Percentiles rank a stretch among this genome's conserved stretches.
phyloP scores from a whole-genome alignment of 2,797 vertebrate species.

The Aeoliscus strigatus region DNA sequence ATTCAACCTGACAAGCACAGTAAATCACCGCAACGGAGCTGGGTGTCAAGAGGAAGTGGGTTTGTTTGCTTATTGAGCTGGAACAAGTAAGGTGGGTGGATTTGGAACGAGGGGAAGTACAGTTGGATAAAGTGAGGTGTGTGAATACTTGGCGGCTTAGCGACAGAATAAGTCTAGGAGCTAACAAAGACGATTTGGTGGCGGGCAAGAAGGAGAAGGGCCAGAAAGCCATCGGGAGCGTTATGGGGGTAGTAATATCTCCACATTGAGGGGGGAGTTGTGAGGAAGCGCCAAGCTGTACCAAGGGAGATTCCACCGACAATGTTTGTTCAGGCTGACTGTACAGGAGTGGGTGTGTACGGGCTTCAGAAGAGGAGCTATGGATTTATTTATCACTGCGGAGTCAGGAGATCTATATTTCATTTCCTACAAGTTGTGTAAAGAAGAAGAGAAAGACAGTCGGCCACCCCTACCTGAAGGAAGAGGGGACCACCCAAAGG shows the following conservation, averaged over 20 bases:
- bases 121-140: neutral
- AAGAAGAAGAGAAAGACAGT: conserved; percentile 28
- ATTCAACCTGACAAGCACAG: conserved; percentile 70
- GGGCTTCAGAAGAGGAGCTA: conserved; percentile 40
- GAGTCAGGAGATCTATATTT: conserved; percentile 28
- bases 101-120: conserved; percentile 1
- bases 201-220: conserved; percentile 1
- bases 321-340: conserved; percentile 39
- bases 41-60: conserved; percentile 59
- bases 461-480: conserved; percentile 27
- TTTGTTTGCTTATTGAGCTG: conserved; percentile 65
- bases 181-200: conserved; percentile 18
- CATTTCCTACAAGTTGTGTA: conserved; percentile 39
- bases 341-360: conserved; percentile 42
- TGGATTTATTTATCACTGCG: conserved; percentile 45
- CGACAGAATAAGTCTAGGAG: conserved; percentile 11
- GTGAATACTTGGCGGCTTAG: conserved; percentile 1
- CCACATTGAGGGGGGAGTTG: conserved; percentile 37
- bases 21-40: conserved; percentile 62
- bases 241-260: conserved; percentile 31
- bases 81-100: conserved; percentile 39
- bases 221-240: conserved; percentile 24
- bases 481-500: conserved; percentile 1
- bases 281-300: conserved; percentile 39
- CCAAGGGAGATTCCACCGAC: conserved; percentile 45